These are phyloP conservation scores for Schizopygopsis malacanthus DNA, from an alignment of 2,797 vertebrate species.

Conservation along the genomic window DNA sequence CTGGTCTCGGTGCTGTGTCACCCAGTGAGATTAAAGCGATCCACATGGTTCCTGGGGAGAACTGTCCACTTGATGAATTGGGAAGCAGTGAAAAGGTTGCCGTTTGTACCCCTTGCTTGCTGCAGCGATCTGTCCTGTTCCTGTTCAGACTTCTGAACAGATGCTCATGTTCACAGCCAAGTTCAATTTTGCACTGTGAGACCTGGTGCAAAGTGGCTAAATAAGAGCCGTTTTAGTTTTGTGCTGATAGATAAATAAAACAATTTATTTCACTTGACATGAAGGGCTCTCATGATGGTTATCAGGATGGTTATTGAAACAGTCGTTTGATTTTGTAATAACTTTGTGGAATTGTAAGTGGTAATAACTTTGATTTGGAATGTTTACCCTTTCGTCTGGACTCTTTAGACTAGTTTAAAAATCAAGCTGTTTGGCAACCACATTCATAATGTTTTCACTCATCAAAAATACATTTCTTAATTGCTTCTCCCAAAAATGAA, in stretches of 20 bases:
- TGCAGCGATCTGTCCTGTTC: conserved; percentile 50
- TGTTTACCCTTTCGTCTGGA: not conserved
- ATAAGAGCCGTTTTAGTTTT: conserved; percentile 12
- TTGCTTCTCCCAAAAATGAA: not conserved
- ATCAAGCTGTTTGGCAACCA: not conserved
- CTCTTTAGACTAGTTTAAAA: conserved; percentile 5
- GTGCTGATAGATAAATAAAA: conserved; percentile 33
- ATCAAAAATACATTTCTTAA: conserved; percentile 1
- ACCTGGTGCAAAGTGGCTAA: conserved; percentile 15
- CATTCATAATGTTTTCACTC: not conserved
- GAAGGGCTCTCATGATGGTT: not conserved
- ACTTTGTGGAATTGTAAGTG: conserved; percentile 10
- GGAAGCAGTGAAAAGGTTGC: conserved; percentile 48
- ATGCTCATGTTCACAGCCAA: conserved; percentile 45
- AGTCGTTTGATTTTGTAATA: conserved; percentile 26
- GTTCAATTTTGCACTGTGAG: conserved; percentile 13
- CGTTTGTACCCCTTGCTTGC: conserved; percentile 35
- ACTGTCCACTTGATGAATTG: conserved; percentile 57
- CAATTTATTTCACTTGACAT: not conserved
- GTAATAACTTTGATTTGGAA: not conserved
- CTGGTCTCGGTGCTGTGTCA: not conserved
- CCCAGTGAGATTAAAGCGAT: conserved; percentile 25
- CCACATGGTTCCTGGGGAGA: conserved; percentile 35
- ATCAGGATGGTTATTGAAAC: conserved; percentile 27
- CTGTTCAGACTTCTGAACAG: conserved; percentile 47